These are phyloP conservation scores for Sebastes flavidus DNA, from an alignment of 2,797 vertebrate species.

Conservation along the genomic window DNA sequence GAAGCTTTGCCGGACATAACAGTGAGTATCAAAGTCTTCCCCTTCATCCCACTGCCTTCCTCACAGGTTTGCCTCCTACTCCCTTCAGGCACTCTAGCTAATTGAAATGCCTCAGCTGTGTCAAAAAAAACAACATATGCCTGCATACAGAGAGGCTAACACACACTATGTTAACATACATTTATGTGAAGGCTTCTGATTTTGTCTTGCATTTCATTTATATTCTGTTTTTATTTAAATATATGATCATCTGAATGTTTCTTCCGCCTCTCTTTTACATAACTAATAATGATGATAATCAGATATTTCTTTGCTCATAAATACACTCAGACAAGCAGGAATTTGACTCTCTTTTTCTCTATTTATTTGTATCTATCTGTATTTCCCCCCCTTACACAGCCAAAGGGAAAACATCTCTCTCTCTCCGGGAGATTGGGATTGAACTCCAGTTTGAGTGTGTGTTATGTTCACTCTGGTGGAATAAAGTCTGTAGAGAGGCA, in stretches of 20 bases:
- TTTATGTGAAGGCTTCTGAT: neutral
- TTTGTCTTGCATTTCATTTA: neutral
- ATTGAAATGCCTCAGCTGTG: neutral
- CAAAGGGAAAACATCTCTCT: neutral
- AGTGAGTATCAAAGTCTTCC: neutral
- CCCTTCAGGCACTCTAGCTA: neutral
- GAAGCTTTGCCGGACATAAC: neutral
- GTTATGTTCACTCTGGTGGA: slow-evolving; percentile 1
- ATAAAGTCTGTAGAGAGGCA: neutral
- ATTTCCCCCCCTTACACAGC: neutral
- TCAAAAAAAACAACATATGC: neutral
- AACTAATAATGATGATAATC: neutral
- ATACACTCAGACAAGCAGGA: neutral
- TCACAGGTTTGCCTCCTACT: neutral
- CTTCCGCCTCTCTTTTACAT: neutral
- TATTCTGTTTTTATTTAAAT: neutral
- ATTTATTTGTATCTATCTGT: neutral
- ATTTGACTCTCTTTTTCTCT: neutral
- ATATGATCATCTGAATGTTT: neutral
- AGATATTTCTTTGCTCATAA: neutral
- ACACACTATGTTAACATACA: neutral
- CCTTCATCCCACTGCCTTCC: neutral
- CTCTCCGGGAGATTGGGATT: neutral
- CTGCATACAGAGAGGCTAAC: neutral
- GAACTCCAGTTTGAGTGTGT: neutral